A percentile compares a stretch with the other conserved stretches of the same genome.
Conservation (phyloP, 2,888 invertebrate species). For the Metellina segmentata region DNA sequence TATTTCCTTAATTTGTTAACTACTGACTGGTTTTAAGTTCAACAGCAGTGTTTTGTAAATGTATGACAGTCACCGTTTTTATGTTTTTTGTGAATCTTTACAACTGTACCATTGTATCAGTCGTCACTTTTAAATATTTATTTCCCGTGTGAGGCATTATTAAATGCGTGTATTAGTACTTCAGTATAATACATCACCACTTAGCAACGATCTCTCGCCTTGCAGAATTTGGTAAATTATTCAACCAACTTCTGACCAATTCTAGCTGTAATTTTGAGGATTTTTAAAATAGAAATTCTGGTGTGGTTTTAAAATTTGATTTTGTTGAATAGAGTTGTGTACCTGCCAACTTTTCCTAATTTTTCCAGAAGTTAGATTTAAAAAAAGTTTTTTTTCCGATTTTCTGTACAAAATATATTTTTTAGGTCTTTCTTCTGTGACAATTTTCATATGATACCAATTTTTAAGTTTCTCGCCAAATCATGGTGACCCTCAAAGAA, state of each 20-base stretch:
- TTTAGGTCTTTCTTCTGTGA: no score
- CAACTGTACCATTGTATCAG: not conserved
- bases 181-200: not conserved
- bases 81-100: not conserved
- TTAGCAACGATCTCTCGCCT: not conserved
- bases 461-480: no score
- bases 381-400: no score
- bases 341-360: no score
- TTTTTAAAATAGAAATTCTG: not conserved
- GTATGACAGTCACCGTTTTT: not conserved
- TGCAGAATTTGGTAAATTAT: not conserved
- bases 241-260: not conserved
- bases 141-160: not conserved
- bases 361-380: no score
- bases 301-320: no score
- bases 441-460: no score
- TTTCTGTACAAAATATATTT: no score
- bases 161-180: not conserved
- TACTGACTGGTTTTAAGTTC: not conserved
- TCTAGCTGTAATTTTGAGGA: not conserved
- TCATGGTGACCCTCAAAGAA: no score
- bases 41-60: not conserved
- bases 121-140: not conserved
- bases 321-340: no score
- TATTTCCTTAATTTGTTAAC: not conserved